These are phyloP conservation scores for Amblyteles armatorius DNA, from an alignment of 2,888 invertebrate species.

Conservation along the genomic window DNA sequence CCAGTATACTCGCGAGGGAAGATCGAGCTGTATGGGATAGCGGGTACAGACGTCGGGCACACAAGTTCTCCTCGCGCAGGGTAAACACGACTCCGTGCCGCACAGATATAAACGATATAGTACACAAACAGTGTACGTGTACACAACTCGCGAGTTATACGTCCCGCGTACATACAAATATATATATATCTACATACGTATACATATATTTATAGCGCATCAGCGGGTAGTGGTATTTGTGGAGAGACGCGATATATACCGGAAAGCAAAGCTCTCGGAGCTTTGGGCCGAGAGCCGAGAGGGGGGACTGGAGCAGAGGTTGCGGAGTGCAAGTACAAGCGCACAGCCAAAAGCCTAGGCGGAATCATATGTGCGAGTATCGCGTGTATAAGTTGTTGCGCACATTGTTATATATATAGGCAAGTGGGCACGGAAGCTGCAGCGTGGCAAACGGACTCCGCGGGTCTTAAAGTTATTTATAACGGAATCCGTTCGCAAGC, in stretches of 20 bases:
- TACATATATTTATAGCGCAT: not conserved
- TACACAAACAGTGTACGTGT: slow-evolving; percentile 12
- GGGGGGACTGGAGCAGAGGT: slow-evolving; percentile 19
- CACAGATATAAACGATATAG: slow-evolving; percentile 32
- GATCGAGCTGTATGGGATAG: slow-evolving; percentile 45
- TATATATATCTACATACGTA: not conserved
- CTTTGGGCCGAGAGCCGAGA: not conserved
- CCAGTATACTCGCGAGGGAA: slow-evolving; percentile 67
- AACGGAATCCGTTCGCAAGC: slow-evolving; percentile 71
- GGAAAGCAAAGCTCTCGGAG: slow-evolving; percentile 13
- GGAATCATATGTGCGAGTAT: slow-evolving; percentile 43
- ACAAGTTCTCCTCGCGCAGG: slow-evolving; percentile 45
- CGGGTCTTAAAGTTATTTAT: slow-evolving; percentile 76
- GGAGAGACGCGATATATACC: not conserved
- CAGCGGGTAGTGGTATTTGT: slow-evolving; percentile 4
- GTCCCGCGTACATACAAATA: slow-evolving; percentile 1
- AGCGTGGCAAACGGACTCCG: slow-evolving; percentile 58
- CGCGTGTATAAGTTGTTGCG: slow-evolving; percentile 12
- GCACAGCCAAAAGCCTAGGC: slow-evolving; percentile 5
- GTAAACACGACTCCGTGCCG: slow-evolving; percentile 48
- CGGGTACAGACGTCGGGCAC: slow-evolving; percentile 49
- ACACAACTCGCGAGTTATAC: not conserved
- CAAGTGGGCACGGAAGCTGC: slow-evolving; percentile 28
- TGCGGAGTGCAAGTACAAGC: not conserved
- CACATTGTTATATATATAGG: slow-evolving; percentile 27